Base-by-base conservation (phyloP, 1,140 invertebrate species). In the Laodelphax striatellus region DNA sequence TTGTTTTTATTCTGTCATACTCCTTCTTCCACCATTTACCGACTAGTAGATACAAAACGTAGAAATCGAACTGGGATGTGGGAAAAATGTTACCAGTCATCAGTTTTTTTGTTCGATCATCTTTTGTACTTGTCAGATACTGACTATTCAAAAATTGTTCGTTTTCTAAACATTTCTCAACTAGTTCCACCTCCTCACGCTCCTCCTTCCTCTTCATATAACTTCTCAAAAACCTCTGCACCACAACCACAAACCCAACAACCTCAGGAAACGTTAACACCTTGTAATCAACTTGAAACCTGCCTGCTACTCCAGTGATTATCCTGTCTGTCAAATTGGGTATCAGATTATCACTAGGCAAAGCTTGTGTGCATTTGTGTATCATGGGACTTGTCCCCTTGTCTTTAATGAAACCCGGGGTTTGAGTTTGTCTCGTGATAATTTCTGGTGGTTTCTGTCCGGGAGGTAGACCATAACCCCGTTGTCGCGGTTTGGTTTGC, bases 1-100 rank as follows among this genome's bases (percentile, higher is more conserved):
- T 71, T 42, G 70, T 73, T 19, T 76, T 79, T 64, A 83, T 80
- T 58, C 78, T 70, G 54, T 77, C 70, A 16, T 80, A 75, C 73
- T 83, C 79, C 19, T 76, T 75, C 42, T 75, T 73, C 70, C 80
- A 80, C 83, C 83, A 85, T 14, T 75, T 74, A 64, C 84, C 81
- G 8, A 85, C 76, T 76, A 79, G 73, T 14, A 64, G 72, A 63
- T 83, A 84, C 1, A 87, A 68, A 70, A 83, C 78, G 58, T 81
- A 77, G 62, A 84, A 86, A 67, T 85, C 82, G 62, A 76, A 73
- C 58, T 78, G 76, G 0, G 76, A 79, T 62, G 74, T 76, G 0
- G 83, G 83, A 68, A 78, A 78, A 0, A 78, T 79, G 67, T 79
- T 79, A 17, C 77, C 76, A 42, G 79, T 70, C 8, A 82, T 72